Base-by-base conservation (phyloP, 1,140 invertebrate genomes). In the Bombus fervidus region DNA sequence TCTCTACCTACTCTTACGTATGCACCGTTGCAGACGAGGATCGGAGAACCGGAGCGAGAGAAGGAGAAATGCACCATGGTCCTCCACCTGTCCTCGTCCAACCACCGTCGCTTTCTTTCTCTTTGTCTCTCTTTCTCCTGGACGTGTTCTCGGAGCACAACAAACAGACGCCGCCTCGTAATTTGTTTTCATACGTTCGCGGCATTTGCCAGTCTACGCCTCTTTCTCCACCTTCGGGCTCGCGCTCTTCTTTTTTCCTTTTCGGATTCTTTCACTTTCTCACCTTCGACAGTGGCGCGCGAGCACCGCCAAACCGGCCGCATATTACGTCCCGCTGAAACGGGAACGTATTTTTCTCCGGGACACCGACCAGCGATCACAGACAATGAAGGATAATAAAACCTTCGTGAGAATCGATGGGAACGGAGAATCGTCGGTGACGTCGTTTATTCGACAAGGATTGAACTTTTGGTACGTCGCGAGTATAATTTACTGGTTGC, bases 101-200 rank as follows among this genome's bases (percentile, higher is more conserved):
- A 0, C 34, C 37, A 25, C 3, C 37, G 68, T 37, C 1, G 6
- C 62, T 57, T 31, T 73, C 68, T 74, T 9, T 74, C 66, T n/a
- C 64, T 74, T 34, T 6, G 28, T 73, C 78, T 84, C 64, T 76
- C 31, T 78, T 78, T 72, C 76, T 89, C 86, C 86, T 81, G 83
- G 59, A 77, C 83, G 37, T 18, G 41, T 41, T 76, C 71, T 3
- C 64, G 68, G 87, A 82, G 87, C 89, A 93, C 93, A 94, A 93
- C 93, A 94, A 94, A 94, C 94, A 93, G 93, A 94, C 91, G 93
- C 93, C 94, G 93, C 93, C 93, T 94, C 94, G 92, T 94, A 93
- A 94, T 94, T 94, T 94, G 93, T 94, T 94, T 94, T 94, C 94
- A 94, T 94, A 93, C 94, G 91, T 94, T 93, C 92, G 91, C 91